Evolutionary conservation across 2,888 invertebrate genomes (phyloP), one percentile per base, ranked within the genome.

Genomic region (Leistus spinibarbis): DNA sequence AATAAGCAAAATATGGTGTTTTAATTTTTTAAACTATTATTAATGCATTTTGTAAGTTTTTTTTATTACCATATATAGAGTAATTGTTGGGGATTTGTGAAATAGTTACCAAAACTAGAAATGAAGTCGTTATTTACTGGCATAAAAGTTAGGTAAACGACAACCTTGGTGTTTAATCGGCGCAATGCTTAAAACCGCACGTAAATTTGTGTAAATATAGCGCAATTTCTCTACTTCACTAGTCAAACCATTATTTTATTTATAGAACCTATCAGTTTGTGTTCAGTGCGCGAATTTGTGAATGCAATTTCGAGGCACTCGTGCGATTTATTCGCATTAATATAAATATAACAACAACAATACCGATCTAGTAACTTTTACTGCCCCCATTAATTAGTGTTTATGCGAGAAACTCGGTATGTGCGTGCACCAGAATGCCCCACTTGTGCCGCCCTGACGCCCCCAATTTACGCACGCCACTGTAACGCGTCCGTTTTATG

Each of bases 401-500:
- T 64, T 64, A 10, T 16, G 1, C 24, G 23, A 57, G 57, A 40
- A 40, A 40, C 40, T 3, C 53, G 53, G 13, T 5, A 40, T 40
- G 40, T 10, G 40, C 40, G 40, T 1, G 10, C 40, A 40, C 40
- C 40, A 13, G 7, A 40, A 10, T 40, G 40, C 40, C 40, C 40
- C 40, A 40, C 5, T 40, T 40, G 40, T 13, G 40, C 1, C 40
- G 40, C 7, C 13, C 40, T n/a, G 40, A 40, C 40, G 40, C 40
- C 40, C 40, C 20, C 13, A 17, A 2, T 20, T 2, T 66, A 17
- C 72, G 76, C 23, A 66, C 77, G 76, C 77, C 76, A 66, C 77
- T 77, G 72, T 62, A 60, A 69, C 60, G 67, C 76, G 40, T 76
- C 65, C 71, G 76, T 66, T 77, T 76, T 70, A 77, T 77, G 75